A percentile compares a stretch with the other conserved stretches of the same genome.
Conservation (phyloP, 2,113 vertebrate genomes). For the Varanus komodoensis region DNA sequence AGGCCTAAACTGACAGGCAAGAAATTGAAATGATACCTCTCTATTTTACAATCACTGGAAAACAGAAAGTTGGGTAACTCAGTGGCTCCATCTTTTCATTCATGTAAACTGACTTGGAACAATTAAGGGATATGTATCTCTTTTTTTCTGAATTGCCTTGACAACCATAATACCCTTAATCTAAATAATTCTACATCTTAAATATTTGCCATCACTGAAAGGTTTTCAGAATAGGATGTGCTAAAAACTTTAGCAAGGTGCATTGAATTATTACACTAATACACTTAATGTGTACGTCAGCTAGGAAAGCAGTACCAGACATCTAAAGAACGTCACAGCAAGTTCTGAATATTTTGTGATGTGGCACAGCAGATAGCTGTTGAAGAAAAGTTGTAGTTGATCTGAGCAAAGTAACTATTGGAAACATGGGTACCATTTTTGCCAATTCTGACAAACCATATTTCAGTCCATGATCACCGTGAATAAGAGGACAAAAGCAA, state of each 20-base stretch:
- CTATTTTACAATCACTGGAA: neutral
- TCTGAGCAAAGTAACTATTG: neutral
- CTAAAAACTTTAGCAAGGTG: neutral
- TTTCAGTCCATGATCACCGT: neutral
- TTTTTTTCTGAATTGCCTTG: neutral
- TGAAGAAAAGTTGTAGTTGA: neutral
- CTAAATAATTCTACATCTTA: neutral
- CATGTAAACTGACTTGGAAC: neutral
- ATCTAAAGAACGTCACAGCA: neutral
- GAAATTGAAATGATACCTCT: no score
- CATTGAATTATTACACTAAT: neutral
- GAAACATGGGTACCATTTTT: neutral
- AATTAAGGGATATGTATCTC: neutral
- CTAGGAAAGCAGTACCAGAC: neutral
- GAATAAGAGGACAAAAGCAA: neutral
- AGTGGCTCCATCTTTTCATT: neutral
- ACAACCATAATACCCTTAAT: neutral
- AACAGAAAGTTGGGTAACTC: conserved; percentile 1
- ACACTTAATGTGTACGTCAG: neutral
- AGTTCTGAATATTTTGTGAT: neutral
- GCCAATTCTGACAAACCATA: neutral
- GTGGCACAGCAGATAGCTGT: neutral
- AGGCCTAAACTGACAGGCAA: neutral
- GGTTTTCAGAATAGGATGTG: neutral
- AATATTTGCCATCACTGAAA: neutral